phyloP scores from a whole-genome alignment of 2,797 vertebrate genomes.

The Sarcoramphus papa region DNA sequence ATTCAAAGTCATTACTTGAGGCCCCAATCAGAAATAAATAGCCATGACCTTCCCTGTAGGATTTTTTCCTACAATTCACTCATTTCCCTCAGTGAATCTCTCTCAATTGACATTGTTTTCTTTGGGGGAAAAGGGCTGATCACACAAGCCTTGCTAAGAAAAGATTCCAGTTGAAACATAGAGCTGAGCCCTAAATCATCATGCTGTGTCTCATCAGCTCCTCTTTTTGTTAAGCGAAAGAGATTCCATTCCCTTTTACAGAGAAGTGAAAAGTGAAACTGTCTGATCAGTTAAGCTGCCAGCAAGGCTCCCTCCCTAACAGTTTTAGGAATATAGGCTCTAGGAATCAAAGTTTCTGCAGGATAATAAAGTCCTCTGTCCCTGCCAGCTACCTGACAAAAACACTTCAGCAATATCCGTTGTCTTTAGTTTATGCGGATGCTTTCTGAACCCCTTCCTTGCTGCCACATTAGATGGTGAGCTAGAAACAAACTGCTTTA shows the following conservation, averaged over 20 bases:
- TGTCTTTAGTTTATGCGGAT: background rate
- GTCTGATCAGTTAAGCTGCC: background rate
- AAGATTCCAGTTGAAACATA: background rate
- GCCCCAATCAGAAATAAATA: constrained; percentile 6
- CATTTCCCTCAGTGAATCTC: background rate
- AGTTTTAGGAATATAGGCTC: background rate
- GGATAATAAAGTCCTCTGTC: background rate
- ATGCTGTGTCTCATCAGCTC: background rate
- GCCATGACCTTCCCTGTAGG: constrained; percentile 6
- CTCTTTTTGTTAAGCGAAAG: background rate
- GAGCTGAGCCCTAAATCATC: background rate
- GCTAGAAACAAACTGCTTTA: background rate
- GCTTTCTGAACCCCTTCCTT: background rate
- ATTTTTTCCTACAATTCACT: background rate
- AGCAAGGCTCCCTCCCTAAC: background rate
- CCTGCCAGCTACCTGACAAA: background rate
- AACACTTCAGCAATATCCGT: background rate
- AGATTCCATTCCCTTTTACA: background rate
- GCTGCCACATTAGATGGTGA: background rate
- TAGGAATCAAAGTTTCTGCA: background rate
- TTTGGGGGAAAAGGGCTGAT: background rate
- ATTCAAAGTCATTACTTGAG: constrained; percentile 31
- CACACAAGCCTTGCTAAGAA: background rate
- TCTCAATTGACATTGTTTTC: background rate
- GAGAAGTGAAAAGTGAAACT: background rate